Conservation (phyloP, 2,113 vertebrate genomes). For the Megaceryle torquata region DNA sequence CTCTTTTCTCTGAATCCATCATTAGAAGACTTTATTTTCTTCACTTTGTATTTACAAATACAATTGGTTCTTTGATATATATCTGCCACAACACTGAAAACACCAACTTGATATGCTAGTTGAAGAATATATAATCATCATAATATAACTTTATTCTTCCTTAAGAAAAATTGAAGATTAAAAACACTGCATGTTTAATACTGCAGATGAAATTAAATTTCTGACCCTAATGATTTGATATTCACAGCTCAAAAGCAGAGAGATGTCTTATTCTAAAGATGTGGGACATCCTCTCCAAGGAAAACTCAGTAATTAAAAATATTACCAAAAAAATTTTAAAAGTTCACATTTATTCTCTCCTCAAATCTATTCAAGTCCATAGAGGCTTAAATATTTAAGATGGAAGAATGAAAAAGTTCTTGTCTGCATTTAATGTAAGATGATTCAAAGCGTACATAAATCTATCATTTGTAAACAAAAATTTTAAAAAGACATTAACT, state of each 20-base stretch:
- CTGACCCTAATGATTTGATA: constrained; percentile 13
- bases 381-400: neutral
- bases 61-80: neutral
- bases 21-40: neutral
- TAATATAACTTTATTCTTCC: neutral
- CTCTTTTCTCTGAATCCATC: neutral
- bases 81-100: neutral
- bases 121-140: neutral
- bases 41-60: neutral
- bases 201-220: constrained; percentile 1
- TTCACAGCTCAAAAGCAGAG: constrained; percentile 4
- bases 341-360: neutral
- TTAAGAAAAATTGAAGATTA: neutral
- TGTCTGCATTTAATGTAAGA: neutral
- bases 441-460: neutral
- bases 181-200: neutral
- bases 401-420: neutral
- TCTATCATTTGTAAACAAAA: neutral
- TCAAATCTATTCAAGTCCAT: neutral
- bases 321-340: neutral
- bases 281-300: constrained; percentile 2
- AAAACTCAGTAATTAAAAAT: constrained; percentile 29
- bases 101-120: neutral
- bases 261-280: neutral
- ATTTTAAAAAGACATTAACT: neutral